Evolutionary conservation across 1,140 invertebrate genomes (phyloP).

Genomic region (Drosophila pachea): DNA sequence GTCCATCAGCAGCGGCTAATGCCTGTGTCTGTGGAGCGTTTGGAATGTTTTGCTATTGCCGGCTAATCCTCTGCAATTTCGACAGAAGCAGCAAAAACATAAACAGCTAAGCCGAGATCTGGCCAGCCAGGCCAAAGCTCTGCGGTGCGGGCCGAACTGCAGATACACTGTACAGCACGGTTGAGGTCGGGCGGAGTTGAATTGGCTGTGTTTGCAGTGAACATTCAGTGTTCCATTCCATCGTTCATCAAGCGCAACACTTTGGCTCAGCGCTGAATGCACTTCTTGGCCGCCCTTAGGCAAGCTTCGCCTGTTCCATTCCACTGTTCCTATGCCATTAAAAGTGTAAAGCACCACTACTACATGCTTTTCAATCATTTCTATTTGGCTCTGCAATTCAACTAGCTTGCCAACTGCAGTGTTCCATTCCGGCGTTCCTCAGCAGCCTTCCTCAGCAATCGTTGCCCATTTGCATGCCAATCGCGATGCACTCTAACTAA

Average conservation of each 20-base stretch:
- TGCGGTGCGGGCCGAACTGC: conserved; percentile 1
- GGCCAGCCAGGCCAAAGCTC: background rate
- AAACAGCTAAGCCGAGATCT: conserved; percentile 13
- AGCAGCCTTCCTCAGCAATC: background rate
- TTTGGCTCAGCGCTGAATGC: no score
- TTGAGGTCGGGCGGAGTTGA: background rate
- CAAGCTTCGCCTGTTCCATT: background rate
- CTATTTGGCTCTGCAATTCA: no score
- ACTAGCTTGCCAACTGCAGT: background rate
- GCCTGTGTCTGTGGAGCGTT: conserved; percentile 4
- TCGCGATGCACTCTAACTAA: background rate
- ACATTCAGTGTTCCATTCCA: no score
- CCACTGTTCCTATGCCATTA: background rate
- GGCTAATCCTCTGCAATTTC: conserved; percentile 61
- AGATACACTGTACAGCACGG: background rate
- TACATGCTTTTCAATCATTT: no score
- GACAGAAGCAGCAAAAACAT: conserved; percentile 39
- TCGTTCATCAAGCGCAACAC: no score
- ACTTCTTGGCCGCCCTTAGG: no score
- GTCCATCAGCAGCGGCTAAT: background rate
- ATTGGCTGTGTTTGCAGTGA: background rate
- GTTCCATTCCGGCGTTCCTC: background rate
- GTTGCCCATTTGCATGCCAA: background rate
- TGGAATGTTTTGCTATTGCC: conserved; percentile 44
- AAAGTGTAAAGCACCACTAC: no score